A percentile compares a stretch with the other conserved stretches of the same genome.
These are phyloP conservation scores for Drosophila rellima DNA, from an alignment of 2,888 invertebrate genomes.

Conservation along the genomic window DNA sequence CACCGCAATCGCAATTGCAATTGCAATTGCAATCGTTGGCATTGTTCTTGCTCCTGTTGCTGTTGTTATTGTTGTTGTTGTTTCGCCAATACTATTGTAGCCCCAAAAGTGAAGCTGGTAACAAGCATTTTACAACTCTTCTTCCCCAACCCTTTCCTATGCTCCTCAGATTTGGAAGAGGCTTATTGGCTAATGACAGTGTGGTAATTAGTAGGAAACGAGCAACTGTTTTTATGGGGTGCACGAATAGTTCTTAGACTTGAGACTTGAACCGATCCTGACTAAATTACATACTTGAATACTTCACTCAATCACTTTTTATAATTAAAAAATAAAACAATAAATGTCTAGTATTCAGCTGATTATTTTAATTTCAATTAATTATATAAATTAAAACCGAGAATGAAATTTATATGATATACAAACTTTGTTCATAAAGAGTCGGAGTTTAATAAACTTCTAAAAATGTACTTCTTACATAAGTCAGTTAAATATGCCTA, in stretches of 20 bases:
- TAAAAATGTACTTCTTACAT: too few relatives aligned
- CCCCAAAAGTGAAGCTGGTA: conserved; percentile 26
- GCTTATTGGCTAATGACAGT: conserved; percentile 39
- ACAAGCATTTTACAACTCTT: conserved; percentile 31
- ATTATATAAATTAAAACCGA: too few relatives aligned
- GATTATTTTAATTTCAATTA: too few relatives aligned
- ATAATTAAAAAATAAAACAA: too few relatives aligned
- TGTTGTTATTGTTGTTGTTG: conserved; percentile 30
- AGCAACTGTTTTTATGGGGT: background rate
- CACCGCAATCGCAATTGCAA: conserved; percentile 69
- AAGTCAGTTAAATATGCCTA: background rate
- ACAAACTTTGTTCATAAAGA: too few relatives aligned
- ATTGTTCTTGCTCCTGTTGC: conserved; percentile 28
- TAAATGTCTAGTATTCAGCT: too few relatives aligned
- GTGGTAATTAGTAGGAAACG: conserved; percentile 29
- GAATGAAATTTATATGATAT: too few relatives aligned
- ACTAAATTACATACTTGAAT: background rate
- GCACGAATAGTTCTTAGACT: background rate
- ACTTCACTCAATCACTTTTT: too few relatives aligned
- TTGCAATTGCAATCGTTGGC: conserved; percentile 37
- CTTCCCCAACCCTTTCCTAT: background rate
- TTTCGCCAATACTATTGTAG: conserved; percentile 60
- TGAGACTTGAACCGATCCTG: background rate
- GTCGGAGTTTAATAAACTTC: too few relatives aligned
- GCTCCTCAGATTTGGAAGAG: background rate